Evolutionary conservation across 2,797 vertebrate species (phyloP), one percentile per base, ranked within the genome.

Genomic region (Sylvia borin): DNA sequence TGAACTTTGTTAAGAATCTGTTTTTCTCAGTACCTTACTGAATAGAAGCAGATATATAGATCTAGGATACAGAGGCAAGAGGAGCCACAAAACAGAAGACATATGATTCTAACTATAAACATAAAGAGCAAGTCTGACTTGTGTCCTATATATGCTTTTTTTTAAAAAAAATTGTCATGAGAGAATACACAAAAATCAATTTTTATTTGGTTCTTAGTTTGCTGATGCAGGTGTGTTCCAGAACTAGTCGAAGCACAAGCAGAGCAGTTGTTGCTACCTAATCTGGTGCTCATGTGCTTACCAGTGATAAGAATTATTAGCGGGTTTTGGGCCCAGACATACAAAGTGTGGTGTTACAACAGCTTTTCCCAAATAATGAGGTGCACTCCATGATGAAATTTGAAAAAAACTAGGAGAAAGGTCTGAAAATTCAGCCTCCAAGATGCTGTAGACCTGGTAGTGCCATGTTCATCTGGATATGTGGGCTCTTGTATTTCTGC

Each of bases 321-420:
- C 58, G 26, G 48, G 14, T 58, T 14, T 40, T 83, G 36, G 38
- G n/a, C 68, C 31, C 31, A 55, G 20, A 47, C 13, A 53, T 67
- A 16, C 0, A 2, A 70, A 64, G 18, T 36, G 25, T 21, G 36
- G 6, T 74, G 10, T 60, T 91, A 64, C 0, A 6, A 7, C 32
- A 34, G 22, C 42, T 88, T 92, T 78, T 34, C 15, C 25, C 29
- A 67, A 50, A 24, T 67, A 55, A 55, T 27, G 26, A 67, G 36
- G 18, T 83, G 31, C 11, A 21, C 27, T 70, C 10, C 24, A 27
- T 34, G 51, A 27, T 34, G 51, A 32, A 66, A 73, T 76, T 32
- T 62, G 26, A 11, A 88, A 76, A 73, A 74, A 24, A 4, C 2
- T 40, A 11, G 21, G 34, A 85, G 21, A 70, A 16, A 26, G 47